phyloP scores from a whole-genome alignment of 2,888 invertebrate genomes.

The Brenthis ino region DNA sequence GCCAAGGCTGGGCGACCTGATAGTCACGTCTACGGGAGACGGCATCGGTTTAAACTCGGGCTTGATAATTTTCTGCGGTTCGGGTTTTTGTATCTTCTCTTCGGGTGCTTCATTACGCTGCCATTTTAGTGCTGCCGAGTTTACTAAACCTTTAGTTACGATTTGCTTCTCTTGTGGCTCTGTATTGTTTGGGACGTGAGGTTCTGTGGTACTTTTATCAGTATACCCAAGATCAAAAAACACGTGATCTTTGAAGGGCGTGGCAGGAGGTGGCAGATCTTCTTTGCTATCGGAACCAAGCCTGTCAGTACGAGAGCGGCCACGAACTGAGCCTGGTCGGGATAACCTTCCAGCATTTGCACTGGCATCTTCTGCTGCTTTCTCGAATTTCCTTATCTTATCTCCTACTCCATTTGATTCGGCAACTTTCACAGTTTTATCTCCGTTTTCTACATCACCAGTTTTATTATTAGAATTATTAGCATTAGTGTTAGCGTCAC shows the following conservation, averaged over 20 bases:
- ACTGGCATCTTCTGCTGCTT: conserved; percentile 70
- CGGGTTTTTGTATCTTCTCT: conserved; percentile 58
- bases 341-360: conserved; percentile 56
- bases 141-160: conserved; percentile 48
- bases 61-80: conserved; percentile 73
- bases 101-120: conserved; percentile 56
- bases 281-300: conserved; percentile 56
- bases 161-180: conserved; percentile 53
- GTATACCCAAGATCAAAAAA: conserved; percentile 52
- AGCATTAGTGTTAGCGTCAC: conserved; percentile 27
- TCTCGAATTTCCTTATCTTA: conserved; percentile 76
- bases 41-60: conserved; percentile 74
- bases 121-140: conserved; percentile 54
- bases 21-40: conserved; percentile 68
- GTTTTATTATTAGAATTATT: conserved; percentile 33
- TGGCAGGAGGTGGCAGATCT: conserved; percentile 63
- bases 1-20: conserved; percentile 73
- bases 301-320: conserved; percentile 53
- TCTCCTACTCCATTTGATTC: conserved; percentile 76
- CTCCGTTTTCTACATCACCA: conserved; percentile 30
- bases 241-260: conserved; percentile 64
- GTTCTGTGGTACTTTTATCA: conserved; percentile 43
- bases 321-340: conserved; percentile 66
- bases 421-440: conserved; percentile 45
- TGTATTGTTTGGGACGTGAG: conserved; percentile 29